These are phyloP conservation scores for Podotricha telesiphe DNA, from an alignment of 2,888 invertebrate species.

Conservation along the genomic window DNA sequence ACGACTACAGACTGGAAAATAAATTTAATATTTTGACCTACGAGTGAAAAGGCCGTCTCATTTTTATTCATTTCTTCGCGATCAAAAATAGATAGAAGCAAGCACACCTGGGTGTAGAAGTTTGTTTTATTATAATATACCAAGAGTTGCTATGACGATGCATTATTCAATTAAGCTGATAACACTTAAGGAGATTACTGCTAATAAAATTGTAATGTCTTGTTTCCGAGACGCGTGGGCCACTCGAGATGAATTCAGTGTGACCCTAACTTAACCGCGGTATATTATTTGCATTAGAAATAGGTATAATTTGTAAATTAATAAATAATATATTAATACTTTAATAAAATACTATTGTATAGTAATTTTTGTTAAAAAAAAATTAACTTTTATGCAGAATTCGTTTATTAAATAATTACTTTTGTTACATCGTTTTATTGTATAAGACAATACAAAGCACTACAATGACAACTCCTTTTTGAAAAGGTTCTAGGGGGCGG, in stretches of 20 bases:
- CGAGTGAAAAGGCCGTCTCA: no score
- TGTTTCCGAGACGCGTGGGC: constrained; percentile 80
- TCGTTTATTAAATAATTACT: no score
- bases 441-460: no score
- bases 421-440: no score
- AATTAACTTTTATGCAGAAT: no score
- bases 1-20: no score
- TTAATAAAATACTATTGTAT: no score
- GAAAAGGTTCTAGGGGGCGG: no score
- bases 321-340: no score
- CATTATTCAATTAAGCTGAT: constrained; percentile 82
- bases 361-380: no score
- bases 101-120: constrained; percentile 28
- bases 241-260: constrained; percentile 36
- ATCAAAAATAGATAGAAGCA: neutral
- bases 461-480: no score
- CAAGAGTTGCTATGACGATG: constrained; percentile 62
- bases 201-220: constrained; percentile 82
- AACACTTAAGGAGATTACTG: constrained; percentile 80
- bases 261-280: constrained; percentile 28
- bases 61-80: neutral
- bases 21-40: no score
- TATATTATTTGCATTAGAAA: constrained; percentile 6
- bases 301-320: neutral
- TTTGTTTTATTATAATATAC: constrained; percentile 47